phyloP scores from a whole-genome alignment of 1,140 invertebrate species.

The Drosophila nigrodunni region DNA sequence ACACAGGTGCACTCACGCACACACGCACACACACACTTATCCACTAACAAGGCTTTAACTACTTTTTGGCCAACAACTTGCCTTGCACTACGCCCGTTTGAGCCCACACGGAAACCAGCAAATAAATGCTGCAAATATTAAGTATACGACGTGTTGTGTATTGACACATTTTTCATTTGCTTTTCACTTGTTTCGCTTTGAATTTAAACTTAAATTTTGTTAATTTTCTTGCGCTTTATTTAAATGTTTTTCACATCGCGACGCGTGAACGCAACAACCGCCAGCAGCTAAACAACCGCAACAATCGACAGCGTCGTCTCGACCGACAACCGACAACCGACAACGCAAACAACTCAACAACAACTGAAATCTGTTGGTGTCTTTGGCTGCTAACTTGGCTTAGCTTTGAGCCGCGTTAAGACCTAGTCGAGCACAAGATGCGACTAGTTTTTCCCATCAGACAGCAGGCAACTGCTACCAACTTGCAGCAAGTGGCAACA shows the following conservation, averaged over 20 bases:
- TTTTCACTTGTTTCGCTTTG: background rate
- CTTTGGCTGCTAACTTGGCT: conserved; percentile 29
- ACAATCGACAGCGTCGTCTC: background rate
- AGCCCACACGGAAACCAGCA: conserved; percentile 22
- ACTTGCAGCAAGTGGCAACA: conserved; percentile 18
- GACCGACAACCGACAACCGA: conserved; percentile 54
- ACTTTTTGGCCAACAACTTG: conserved; percentile 52
- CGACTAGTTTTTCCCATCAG: conserved; percentile 38
- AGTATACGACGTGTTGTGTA: conserved; percentile 12
- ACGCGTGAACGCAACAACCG: background rate
- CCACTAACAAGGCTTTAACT: conserved; percentile 55
- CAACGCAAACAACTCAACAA: conserved; percentile 69
- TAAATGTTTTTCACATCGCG: conserved; percentile 4
- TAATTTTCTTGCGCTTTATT: background rate
- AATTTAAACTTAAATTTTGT: background rate
- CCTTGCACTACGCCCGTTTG: conserved; percentile 67
- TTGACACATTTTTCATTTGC: conserved; percentile 7
- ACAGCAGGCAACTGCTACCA: conserved; percentile 17
- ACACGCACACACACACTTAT: conserved; percentile 12
- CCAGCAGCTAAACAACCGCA: background rate
- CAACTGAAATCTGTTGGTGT: conserved; percentile 65
- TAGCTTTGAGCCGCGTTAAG: conserved; percentile 3
- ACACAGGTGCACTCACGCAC: background rate
- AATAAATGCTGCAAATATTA: conserved; percentile 3
- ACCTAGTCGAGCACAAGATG: conserved; percentile 22